Evolutionary conservation across 2,797 vertebrate species (phyloP).

Genomic region (Acridotheres tristis): DNA sequence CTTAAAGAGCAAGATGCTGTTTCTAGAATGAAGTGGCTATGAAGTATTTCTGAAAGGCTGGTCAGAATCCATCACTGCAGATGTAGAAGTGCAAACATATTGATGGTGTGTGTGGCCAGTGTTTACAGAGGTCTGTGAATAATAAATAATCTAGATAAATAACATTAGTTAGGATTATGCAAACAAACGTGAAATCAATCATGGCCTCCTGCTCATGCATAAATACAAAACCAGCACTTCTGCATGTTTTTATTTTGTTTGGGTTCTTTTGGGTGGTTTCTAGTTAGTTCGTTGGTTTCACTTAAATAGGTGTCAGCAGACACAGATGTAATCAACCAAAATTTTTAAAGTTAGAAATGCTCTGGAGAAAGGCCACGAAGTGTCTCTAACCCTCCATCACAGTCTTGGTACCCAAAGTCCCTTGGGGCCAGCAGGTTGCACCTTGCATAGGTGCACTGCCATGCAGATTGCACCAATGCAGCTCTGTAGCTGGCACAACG

Average conservation of each 20-base stretch:
- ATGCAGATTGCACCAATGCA: background rate
- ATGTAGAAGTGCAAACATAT: background rate
- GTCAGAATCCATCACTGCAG: background rate
- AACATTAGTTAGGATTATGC: background rate
- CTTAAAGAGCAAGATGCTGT: background rate
- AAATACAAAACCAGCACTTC: background rate
- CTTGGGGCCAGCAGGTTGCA: background rate
- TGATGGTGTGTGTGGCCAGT: background rate
- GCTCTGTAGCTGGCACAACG: background rate
- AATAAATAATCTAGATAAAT: constrained; percentile 25
- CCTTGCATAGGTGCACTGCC: background rate
- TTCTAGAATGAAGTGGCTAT: background rate
- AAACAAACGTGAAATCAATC: constrained; percentile 7
- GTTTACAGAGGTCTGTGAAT: background rate
- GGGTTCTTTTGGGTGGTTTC: background rate
- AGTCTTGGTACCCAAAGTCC: background rate
- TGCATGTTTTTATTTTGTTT: background rate
- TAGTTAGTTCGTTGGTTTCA: background rate
- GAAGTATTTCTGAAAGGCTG: background rate
- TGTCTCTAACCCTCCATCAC: background rate
- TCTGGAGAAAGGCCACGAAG: background rate
- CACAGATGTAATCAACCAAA: background rate
- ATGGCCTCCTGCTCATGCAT: background rate
- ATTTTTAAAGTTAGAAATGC: background rate
- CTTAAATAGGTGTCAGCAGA: background rate